Base-by-base conservation (phyloP, 2,888 invertebrate species). In the Girardia tigrina region DNA sequence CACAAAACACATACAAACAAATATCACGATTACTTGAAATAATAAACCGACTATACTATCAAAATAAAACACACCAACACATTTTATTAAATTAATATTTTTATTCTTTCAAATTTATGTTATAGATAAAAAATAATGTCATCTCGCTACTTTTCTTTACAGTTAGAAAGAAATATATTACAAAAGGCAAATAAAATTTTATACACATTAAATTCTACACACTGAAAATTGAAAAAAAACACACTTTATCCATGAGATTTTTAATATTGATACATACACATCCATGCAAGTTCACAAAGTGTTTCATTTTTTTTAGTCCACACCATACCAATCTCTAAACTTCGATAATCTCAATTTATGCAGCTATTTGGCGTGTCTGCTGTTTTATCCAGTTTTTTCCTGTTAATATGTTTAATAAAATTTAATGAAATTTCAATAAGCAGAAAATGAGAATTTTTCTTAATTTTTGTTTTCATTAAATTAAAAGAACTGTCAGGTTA, bases 41-140 rank as follows among this genome's bases (percentile, higher is more conserved):
- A 12, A 12, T 56, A 56, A 20, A 56, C 56, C 56, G 56, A 56
- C 56, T 23, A 56, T 56, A 56, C 56, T 12, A 56, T 56, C 56
- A 56, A 56, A 56, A 56, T 56, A 56, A 56, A 56, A 56, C 56
- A 56, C 56, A 56, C 56, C n/a, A 56, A 56, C 56, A 56, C 56
- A 56, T 56, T 56, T 56, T 56, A 56, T 56, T 56, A 56, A 56
- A 56, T 56, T 56, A 56, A 20, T 56, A 56, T 56, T 56, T 56
- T 56, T 56, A 56, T 56, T 56, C 56, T 56, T 56, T 56, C 56
- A 56, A 56, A 56, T 56, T 56, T 36, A 36, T 56, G 56, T 56
- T 56, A 12, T 56, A 56, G 56, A 56, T 56, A 56, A 56, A 56
- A 56, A 56, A 56, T 56, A 16, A 56, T 56, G 23, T 56, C n/a